These are phyloP conservation scores for Mionectes macconnelli DNA, from an alignment of 2,113 vertebrate genomes.

Conservation along the genomic window DNA sequence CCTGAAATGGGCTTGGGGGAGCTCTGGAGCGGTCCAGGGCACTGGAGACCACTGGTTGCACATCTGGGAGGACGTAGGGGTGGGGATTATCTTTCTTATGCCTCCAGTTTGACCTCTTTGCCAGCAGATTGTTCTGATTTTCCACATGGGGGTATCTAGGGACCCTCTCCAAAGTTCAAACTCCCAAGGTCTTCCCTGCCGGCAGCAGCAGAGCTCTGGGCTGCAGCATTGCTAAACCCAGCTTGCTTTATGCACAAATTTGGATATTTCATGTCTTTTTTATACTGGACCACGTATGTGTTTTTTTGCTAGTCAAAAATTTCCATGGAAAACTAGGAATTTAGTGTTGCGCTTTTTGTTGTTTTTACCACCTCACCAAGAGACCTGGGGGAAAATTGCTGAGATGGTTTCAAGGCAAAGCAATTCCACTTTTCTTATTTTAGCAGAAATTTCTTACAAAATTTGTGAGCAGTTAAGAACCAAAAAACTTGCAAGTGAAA, in stretches of 20 bases:
- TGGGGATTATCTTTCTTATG: conserved; percentile 53
- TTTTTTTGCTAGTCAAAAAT: not conserved
- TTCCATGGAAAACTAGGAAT: not conserved
- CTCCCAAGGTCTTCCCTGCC: not conserved
- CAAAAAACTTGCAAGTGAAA: not conserved
- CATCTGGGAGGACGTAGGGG: not conserved
- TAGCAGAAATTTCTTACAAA: conserved; percentile 34
- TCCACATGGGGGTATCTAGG: conserved; percentile 58
- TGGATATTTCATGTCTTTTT: not conserved
- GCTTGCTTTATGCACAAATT: not conserved
- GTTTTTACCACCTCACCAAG: not conserved
- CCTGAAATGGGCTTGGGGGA: not conserved
- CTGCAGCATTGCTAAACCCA: too few species aligned
- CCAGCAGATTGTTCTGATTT: conserved; percentile 71
- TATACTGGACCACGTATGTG: not conserved
- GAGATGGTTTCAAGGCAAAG: conserved; percentile 2
- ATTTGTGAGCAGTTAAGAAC: not conserved
- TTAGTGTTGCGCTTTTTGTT: not conserved
- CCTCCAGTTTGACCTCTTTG: conserved; percentile 61
- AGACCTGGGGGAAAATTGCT: conserved; percentile 28
- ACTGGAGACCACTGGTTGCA: not conserved
- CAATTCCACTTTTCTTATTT: conserved; percentile 2
- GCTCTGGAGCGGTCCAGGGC: not conserved
- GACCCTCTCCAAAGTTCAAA: conserved; percentile 61
- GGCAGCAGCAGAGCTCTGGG: not conserved